Conservation (phyloP, 2,888 invertebrate species). For the Erebia ligea region DNA sequence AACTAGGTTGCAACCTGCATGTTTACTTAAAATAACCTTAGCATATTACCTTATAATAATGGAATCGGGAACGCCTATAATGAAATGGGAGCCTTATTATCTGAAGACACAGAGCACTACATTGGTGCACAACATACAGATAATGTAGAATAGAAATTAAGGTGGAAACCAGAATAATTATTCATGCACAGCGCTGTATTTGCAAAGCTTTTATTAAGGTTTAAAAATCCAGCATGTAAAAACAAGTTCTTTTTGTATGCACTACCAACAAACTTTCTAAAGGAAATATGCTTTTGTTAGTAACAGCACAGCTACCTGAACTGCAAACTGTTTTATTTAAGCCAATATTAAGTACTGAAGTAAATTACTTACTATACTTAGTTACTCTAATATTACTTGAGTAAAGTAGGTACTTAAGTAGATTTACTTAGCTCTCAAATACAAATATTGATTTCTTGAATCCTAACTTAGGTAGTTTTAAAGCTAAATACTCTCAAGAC, state of each 20-base stretch:
- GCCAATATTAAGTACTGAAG: neutral
- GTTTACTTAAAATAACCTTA: slow-evolving; percentile 24
- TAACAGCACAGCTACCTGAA: neutral
- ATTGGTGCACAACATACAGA: neutral
- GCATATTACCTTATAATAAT: neutral
- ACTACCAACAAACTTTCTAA: slow-evolving; percentile 20
- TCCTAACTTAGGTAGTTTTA: no score
- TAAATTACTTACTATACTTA: neutral
- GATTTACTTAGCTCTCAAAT: no score
- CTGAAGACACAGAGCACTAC: neutral
- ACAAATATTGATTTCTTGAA: no score
- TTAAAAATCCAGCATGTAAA: slow-evolving; percentile 4
- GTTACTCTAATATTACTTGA: neutral
- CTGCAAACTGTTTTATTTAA: neutral
- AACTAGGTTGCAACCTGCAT: slow-evolving; percentile 21
- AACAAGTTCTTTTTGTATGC: slow-evolving; percentile 17
- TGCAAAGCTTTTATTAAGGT: slow-evolving; percentile 22
- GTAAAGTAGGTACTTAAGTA: neutral
- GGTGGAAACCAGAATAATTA: slow-evolving; percentile 18
- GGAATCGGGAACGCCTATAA: no score
- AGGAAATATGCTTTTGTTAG: slow-evolving; percentile 22
- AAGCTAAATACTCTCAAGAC: no score
- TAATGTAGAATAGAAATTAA: neutral
- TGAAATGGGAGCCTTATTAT: no score
- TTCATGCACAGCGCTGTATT: neutral